Conservation (phyloP, 2,113 vertebrate species). For the Pangasianodon hypophthalmus region DNA sequence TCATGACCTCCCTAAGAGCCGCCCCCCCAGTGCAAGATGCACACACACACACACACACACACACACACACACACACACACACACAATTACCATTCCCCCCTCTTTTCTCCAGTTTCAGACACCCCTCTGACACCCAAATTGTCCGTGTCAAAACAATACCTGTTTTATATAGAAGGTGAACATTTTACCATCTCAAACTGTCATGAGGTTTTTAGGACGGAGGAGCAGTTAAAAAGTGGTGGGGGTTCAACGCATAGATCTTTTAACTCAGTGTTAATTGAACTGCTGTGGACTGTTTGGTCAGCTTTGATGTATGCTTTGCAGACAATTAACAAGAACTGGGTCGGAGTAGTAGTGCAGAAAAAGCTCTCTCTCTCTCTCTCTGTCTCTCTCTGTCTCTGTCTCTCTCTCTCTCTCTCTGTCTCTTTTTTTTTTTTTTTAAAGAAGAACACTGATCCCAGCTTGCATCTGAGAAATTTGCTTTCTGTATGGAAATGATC, state of each 20-base stretch:
- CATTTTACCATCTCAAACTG: conserved; percentile 64
- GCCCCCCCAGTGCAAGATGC: conserved; percentile 15
- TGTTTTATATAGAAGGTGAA: conserved; percentile 70
- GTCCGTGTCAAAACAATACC: conserved; percentile 69
- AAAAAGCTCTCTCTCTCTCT: conserved; percentile 59
- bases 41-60: conserved; percentile 27
- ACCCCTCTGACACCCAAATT: conserved; percentile 68
- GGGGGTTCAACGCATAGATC: conserved; percentile 42
- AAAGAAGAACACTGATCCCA: background rate
- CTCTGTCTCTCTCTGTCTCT: background rate
- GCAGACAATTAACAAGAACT: conserved; percentile 73
- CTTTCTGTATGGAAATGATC: conserved; percentile 49
- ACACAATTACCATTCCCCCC: conserved; percentile 26
- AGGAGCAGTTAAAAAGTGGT: conserved; percentile 46
- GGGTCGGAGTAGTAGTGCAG: conserved; percentile 71
- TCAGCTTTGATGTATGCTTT: conserved; percentile 75
- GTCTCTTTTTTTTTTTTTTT: background rate
- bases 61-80: conserved; percentile 21
- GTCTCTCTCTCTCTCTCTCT: conserved; percentile 13
- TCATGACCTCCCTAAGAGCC: conserved; percentile 73
- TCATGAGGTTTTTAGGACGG: conserved; percentile 49
- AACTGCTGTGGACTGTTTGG: conserved; percentile 51
- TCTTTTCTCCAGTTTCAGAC: conserved; percentile 56
- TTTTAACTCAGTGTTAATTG: conserved; percentile 54
- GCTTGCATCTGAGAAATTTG: conserved; percentile 52